Evolutionary conservation across 2,113 vertebrate genomes (phyloP), one percentile per base, ranked within the genome.

Genomic region (Bubo scandiacus): DNA sequence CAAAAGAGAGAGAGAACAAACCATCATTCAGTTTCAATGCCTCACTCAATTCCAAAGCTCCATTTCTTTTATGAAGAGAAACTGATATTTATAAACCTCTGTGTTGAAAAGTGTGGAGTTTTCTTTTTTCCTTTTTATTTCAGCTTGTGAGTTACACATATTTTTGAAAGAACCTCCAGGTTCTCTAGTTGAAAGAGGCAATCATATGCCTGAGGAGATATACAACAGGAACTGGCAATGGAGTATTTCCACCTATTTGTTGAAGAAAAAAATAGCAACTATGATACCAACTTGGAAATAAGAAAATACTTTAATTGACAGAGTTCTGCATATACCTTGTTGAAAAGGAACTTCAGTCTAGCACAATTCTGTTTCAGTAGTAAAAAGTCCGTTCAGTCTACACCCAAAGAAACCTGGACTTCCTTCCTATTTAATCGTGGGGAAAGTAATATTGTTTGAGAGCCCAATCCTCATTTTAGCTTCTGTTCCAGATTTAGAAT

Each of bases 91-190:
- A n/a, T 34, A 57, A 88, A 70, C 32, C 54, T 58, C 27, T 55
- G 14, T 70, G 12, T 52, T 89, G 67, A 67, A 96, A 68, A 5
- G 7, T 8, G 1, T 83, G n/a, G 34, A 49, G 45, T 70, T 91
- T 81, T 90, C 18, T 82, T 74, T n/a, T 61, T 17, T 12, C 10
- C 9, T 55, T 87, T 96, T 94, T 81, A 52, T 93, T 95, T 96
- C 55, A 82, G 26, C 10, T 20, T 86, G 25, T 67, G 30, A 84
- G 21, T 90, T 86, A 81, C 36, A 73, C 3, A 11, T 34, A 77
- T 26, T 88, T 96, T 80, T 77, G 49, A 90, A 86, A 90, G 84
- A 92, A 42, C 9, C 86, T 92, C 32, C n/a, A 80, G 26, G 32
- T 77, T 86, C 29, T 77, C 29, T 26, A n/a, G 29, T 7, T 93